A percentile compares a stretch with the other conserved stretches of the same genome.
These are phyloP conservation scores for Saccostrea echinata DNA, from an alignment of 1,140 invertebrate genomes.

Conservation along the genomic window DNA sequence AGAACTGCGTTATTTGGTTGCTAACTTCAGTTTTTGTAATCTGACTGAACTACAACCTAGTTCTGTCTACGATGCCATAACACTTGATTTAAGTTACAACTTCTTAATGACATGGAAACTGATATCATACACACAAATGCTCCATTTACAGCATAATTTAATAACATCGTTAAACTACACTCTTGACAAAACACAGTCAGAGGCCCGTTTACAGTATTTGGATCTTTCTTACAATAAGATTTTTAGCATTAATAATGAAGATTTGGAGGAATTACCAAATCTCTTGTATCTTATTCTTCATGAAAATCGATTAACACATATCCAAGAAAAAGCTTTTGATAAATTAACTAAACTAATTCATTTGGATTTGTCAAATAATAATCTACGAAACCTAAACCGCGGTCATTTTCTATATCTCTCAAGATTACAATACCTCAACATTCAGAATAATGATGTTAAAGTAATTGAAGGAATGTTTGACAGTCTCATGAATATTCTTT, in stretches of 20 bases:
- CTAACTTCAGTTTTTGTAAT: background rate
- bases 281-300: conserved; percentile 2
- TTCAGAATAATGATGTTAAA: conserved; percentile 8
- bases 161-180: background rate
- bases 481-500: conserved; percentile 37
- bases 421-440: background rate
- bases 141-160: background rate
- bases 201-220: background rate
- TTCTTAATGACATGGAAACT: background rate
- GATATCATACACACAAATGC: background rate
- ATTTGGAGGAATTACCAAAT: background rate
- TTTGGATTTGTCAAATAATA: background rate
- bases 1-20: background rate
- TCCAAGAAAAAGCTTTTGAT: background rate
- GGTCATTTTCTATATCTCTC: background rate
- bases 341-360: background rate
- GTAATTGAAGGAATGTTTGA: conserved; percentile 58
- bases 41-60: conserved; percentile 18
- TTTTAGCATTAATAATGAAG: background rate
- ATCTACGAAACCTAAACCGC: background rate
- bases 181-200: background rate
- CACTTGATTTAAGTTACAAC: conserved; percentile 1
- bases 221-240: conserved; percentile 40
- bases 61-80: background rate
- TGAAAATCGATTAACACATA: background rate